Evolutionary conservation across 2,888 invertebrate species (phyloP), one percentile per base, ranked within the genome.

Genomic region (Leptopilina myrica): DNA sequence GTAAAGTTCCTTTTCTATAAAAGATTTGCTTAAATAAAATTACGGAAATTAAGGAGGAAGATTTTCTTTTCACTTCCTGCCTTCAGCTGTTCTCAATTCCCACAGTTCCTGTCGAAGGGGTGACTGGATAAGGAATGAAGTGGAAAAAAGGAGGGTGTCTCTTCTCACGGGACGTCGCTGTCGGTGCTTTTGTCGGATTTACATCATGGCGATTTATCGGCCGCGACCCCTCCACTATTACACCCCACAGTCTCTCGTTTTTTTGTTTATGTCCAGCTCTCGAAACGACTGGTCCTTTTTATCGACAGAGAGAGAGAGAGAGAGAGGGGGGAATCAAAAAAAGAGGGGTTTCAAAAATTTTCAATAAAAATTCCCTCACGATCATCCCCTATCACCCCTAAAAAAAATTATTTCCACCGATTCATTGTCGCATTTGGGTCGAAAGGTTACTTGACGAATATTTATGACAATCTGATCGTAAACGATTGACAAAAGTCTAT

Each of bases 31-130:
- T 59, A 59, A 59, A 59, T 59, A 59, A 59, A 59, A 59, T 43
- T 26, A 56, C 56, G 33, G n/a, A 73, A 73, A 53, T 73, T 53
- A 73, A 2, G 53, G 14, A 26, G n/a, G 53, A 33, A 56, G 53
- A 73, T 73, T 56, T 73, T 73, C 73, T 43, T n/a, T 73, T 73
- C n/a, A 80, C 81, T 82, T 83, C 81, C 83, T 81, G 80, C 80
- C 82, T 87, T 88, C 88, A 87, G 86, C 86, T 87, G 88, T 86
- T 84, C 85, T 78, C 77, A 84, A 85, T 89, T 89, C 89, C 89
- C 89, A 89, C 89, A 89, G 86, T 89, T 84, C 82, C 85, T 86
- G 85, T 81, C 85, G 87, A 84, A 87, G 86, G 86, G 86, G 85
- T 87, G 85, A 81, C 85, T 62, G 85, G 85, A 86, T 86, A 85